Percentiles rank a stretch among this genome's conserved stretches.
phyloP scores from a whole-genome alignment of 1,140 invertebrate species.

The Lepidurus arcticus region DNA sequence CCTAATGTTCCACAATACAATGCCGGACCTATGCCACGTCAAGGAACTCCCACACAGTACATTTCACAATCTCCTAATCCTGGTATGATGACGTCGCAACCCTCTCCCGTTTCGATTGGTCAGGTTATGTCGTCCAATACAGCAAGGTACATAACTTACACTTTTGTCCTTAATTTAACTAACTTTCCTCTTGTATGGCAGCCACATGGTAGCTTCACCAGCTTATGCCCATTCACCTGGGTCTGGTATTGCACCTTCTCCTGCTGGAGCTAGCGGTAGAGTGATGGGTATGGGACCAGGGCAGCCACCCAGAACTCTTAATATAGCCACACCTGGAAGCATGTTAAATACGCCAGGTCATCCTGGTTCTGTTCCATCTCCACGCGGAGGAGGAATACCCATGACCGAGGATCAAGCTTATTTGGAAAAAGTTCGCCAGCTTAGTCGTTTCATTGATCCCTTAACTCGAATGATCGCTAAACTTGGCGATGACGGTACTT shows the following conservation, averaged over 20 bases:
- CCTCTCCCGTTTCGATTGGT: not conserved
- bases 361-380: conserved; percentile 47
- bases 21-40: conserved; percentile 45
- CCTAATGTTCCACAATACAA: conserved; percentile 28
- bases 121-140: conserved; percentile 24
- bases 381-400: conserved; percentile 45
- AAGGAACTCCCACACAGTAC: conserved; percentile 59
- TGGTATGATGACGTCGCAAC: not conserved
- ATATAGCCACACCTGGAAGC: conserved; percentile 37
- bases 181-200: conserved; percentile 42
- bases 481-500: conserved; percentile 70
- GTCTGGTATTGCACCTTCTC: conserved; percentile 52
- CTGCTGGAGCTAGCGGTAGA: conserved; percentile 38
- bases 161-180: conserved; percentile 2
- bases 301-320: conserved; percentile 23
- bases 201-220: conserved; percentile 63
- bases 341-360: conserved; percentile 74
- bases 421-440: conserved; percentile 80
- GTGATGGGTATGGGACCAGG: conserved; percentile 26
- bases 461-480: conserved; percentile 76
- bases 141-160: conserved; percentile 20
- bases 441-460: conserved; percentile 82
- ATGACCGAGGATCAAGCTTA: conserved; percentile 74
- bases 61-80: conserved; percentile 56
- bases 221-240: conserved; percentile 64